Conservation (phyloP, 2,888 invertebrate species). For the Nemoura dubitans region DNA sequence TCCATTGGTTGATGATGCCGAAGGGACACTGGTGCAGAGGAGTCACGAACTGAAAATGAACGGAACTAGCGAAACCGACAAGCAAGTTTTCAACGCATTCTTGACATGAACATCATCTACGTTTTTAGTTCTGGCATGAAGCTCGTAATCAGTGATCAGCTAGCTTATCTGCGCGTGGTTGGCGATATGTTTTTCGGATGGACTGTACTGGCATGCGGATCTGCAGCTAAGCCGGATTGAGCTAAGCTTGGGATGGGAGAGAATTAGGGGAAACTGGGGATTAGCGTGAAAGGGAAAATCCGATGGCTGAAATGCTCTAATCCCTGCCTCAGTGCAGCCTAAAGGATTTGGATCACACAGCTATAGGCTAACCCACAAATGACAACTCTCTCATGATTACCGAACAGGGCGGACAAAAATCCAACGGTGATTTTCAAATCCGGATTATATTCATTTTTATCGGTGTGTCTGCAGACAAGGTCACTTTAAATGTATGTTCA, state of each 20-base stretch:
- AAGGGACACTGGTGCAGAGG: too few species aligned
- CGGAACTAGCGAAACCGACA: too few species aligned
- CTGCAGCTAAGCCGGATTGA: slow-evolving; percentile 49
- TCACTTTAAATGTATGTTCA: too few species aligned
- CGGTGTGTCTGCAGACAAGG: background rate
- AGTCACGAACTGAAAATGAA: too few species aligned
- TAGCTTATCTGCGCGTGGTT: background rate
- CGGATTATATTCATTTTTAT: background rate
- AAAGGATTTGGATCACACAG: slow-evolving; percentile 37
- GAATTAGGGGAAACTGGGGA: slow-evolving; percentile 50
- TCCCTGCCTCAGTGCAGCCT: slow-evolving; percentile 39
- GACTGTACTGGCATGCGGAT: slow-evolving; percentile 44
- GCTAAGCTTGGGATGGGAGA: slow-evolving; percentile 47
- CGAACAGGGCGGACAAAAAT: background rate
- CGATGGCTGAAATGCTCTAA: slow-evolving; percentile 49
- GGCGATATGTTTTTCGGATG: slow-evolving; percentile 21
- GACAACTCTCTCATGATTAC: background rate
- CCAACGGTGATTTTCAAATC: background rate
- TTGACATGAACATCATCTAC: too few species aligned
- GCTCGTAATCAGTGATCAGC: background rate
- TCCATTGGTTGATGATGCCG: too few species aligned
- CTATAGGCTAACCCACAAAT: slow-evolving; percentile 35
- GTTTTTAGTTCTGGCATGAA: too few species aligned
- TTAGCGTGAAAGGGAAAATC: slow-evolving; percentile 49
- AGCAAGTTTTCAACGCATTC: too few species aligned